Percentiles rank a stretch among this genome's conserved stretches.
Evolutionary conservation across 1,140 invertebrate species (phyloP).

Genomic region (Drosophila triauraria): DNA sequence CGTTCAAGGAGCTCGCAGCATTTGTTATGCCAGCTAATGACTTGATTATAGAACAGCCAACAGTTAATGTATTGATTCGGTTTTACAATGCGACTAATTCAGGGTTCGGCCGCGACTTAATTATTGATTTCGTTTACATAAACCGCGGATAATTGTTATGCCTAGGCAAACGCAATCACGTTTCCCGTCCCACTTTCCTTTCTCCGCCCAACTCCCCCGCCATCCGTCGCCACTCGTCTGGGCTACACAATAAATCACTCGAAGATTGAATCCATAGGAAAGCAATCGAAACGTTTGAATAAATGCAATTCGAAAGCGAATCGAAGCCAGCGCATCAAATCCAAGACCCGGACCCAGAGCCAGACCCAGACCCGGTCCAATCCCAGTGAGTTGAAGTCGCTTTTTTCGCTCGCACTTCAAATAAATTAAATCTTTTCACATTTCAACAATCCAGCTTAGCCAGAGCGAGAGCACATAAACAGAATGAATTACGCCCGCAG

Average conservation of each 20-base stretch:
- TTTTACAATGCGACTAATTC: conserved; percentile 47
- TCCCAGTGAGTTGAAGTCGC: conserved; percentile 41
- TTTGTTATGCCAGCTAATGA: conserved; percentile 48
- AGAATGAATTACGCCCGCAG: conserved; percentile 46
- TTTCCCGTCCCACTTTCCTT: conserved; percentile 13
- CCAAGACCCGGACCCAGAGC: not conserved
- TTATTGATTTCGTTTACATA: conserved; percentile 63
- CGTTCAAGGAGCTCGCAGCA: not conserved
- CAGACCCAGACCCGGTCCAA: conserved; percentile 21
- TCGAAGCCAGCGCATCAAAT: conserved; percentile 53
- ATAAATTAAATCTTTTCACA: conserved; percentile 81
- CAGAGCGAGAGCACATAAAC: conserved; percentile 30
- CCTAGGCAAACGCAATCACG: conserved; percentile 60
- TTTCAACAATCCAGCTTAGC: conserved; percentile 51
- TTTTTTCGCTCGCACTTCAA: conserved; percentile 67
- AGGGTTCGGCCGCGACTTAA: conserved; percentile 49
- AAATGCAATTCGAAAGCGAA: conserved; percentile 73
- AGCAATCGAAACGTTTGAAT: conserved; percentile 80
- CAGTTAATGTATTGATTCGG: conserved; percentile 31
- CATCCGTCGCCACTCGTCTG: conserved; percentile 4
- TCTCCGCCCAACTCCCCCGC: not conserved
- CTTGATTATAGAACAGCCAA: conserved; percentile 59
- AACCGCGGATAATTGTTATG: conserved; percentile 42
- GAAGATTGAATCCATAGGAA: conserved; percentile 69
- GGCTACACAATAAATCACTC: conserved; percentile 69